Base-by-base conservation (phyloP, 2,797 vertebrate genomes). In the Spatula versicolor region DNA sequence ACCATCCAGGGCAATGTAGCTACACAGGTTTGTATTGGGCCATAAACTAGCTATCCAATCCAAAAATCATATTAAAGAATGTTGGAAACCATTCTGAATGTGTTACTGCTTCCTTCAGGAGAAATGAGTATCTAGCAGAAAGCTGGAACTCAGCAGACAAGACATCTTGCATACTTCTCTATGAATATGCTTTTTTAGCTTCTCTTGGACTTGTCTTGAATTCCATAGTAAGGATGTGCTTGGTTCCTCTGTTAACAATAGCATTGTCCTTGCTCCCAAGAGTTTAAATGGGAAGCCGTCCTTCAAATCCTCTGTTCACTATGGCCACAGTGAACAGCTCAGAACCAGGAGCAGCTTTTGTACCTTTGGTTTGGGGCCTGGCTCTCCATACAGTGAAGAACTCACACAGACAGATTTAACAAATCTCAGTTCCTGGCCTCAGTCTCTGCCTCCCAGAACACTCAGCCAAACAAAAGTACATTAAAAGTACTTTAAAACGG, bases 281-380 rank as follows among this genome's bases (percentile, higher is more conserved):
- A 48, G 16, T 56, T 83, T 85, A 23, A 15, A 26, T 35, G 9
- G 31, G 33, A 80, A 85, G n/a, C 55, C 19, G 25, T 74, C 39
- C 23, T 35, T 75, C 0, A 0, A 59, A 31, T 5, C 37, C 52
- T 46, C 43, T 88, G 52, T 37, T 45, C 23, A 7, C 20, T 13
- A 10, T 43, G 71, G 56, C 52, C 19, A 19, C 1, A 0, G 13
- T 39, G 66, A 68, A 35, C 39, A 60, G 39, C 46, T 71, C 30
- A 20, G 28, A 31, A 62, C 28, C 37, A 62, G 0, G 2, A 74
- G 41, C 68, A 85, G 28, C 13, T 37, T 15, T 1, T 60, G 62
- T 37, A 60, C 25, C 10, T 84, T 37, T 4, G 0, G 4, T 43
- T 48, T 25, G 54, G 41, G 11, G 5, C 55, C 63, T 84, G 62